phyloP scores from a whole-genome alignment of 2,797 vertebrate genomes.

The Lepidocolaptes lacrymiger region DNA sequence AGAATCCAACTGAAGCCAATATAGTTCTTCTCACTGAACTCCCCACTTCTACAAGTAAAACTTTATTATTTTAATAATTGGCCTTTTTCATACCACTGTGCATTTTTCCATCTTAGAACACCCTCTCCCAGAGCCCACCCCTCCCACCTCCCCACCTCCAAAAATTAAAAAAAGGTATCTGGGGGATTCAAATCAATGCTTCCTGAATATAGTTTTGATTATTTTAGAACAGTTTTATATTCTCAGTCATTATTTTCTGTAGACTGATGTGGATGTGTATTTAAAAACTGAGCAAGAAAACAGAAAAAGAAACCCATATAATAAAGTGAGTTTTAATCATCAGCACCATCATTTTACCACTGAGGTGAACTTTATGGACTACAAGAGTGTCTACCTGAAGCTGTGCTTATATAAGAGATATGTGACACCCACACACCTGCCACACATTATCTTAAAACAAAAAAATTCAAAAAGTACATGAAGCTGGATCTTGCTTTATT shows the following conservation, averaged over 20 bases:
- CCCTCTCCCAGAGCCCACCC: too few species aligned
- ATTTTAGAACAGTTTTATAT: neutral
- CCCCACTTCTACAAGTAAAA: neutral
- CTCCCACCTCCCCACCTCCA: too few species aligned
- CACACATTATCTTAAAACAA: neutral
- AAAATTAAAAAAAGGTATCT: neutral
- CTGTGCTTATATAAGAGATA: neutral
- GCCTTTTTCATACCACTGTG: neutral
- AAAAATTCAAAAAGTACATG: neutral
- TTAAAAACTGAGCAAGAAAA: neutral
- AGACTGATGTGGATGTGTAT: neutral
- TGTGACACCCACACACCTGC: neutral
- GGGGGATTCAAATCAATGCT: neutral
- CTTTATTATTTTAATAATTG: neutral
- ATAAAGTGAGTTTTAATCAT: neutral
- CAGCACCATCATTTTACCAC: neutral
- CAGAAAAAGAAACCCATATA: neutral
- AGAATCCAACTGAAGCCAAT: neutral
- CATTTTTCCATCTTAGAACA: neutral
- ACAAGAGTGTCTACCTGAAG: neutral
- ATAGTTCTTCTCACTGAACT: neutral
- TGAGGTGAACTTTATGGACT: neutral
- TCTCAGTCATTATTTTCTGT: neutral
- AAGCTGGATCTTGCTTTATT: constrained; percentile 28
- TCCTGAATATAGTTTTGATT: neutral